Conservation (phyloP, 1,140 invertebrate species). For the Steinernema feltiae region DNA sequence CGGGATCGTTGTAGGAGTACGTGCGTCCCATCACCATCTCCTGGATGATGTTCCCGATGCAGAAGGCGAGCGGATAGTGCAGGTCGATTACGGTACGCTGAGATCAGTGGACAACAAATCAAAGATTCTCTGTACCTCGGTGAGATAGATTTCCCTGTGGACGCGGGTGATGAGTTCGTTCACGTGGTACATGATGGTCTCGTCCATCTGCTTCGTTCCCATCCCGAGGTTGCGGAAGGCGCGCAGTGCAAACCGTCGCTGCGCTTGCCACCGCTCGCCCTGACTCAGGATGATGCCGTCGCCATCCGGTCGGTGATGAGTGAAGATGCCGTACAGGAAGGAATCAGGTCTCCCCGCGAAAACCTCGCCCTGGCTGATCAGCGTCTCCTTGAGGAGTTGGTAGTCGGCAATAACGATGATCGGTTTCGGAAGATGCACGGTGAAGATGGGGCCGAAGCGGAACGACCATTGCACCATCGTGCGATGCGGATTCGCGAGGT, state of each 20-base stretch:
- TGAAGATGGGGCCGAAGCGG: slow-evolving; percentile 38
- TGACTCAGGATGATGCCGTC: slow-evolving; percentile 37
- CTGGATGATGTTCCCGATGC: slow-evolving; percentile 52
- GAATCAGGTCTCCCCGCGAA: slow-evolving; percentile 40
- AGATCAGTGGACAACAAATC: neutral
- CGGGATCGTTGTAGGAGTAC: slow-evolving; percentile 40
- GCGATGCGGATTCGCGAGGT: slow-evolving; percentile 39
- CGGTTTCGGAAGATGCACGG: slow-evolving; percentile 45
- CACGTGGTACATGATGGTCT: slow-evolving; percentile 34
- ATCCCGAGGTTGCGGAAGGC: slow-evolving; percentile 46
- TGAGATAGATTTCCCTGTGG: slow-evolving; percentile 14
- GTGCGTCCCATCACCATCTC: slow-evolving; percentile 43
- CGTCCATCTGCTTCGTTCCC: slow-evolving; percentile 37
- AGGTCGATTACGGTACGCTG: slow-evolving; percentile 33
- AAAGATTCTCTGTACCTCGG: neutral
- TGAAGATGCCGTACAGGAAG: slow-evolving; percentile 47
- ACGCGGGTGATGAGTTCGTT: slow-evolving; percentile 26
- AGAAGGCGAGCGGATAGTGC: slow-evolving; percentile 37
- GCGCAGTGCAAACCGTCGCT: slow-evolving; percentile 41
- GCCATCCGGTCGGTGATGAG: slow-evolving; percentile 39
- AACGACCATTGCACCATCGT: slow-evolving; percentile 35
- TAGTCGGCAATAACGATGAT: slow-evolving; percentile 39
- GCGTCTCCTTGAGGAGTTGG: slow-evolving; percentile 27
- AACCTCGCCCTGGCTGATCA: slow-evolving; percentile 30
- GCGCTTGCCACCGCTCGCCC: slow-evolving; percentile 31